These are phyloP conservation scores for Harpegnathos saltator DNA, from an alignment of 1,140 invertebrate species.

Conservation along the genomic window DNA sequence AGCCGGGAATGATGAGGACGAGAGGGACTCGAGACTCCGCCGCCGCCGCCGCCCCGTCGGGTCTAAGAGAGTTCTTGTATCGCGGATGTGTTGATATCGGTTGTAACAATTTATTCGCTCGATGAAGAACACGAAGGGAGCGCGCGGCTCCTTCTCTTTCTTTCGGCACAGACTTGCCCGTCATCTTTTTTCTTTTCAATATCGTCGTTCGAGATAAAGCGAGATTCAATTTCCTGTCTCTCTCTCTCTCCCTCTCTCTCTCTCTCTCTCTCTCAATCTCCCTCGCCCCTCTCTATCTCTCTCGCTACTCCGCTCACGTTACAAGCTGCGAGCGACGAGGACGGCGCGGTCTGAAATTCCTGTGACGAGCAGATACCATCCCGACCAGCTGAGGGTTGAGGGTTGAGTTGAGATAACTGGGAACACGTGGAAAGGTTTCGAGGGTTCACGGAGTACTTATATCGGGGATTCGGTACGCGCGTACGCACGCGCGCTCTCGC, in stretches of 20 bases:
- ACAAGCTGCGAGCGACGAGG: slow-evolving; percentile 20
- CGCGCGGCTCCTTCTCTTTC: slow-evolving; percentile 72
- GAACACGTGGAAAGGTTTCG: slow-evolving; percentile 61
- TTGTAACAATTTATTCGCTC: slow-evolving; percentile 81
- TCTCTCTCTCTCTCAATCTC: slow-evolving; percentile 76
- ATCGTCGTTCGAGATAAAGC: slow-evolving; percentile 77
- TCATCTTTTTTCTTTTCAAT: slow-evolving; percentile 70
- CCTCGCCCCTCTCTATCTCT: slow-evolving; percentile 70
- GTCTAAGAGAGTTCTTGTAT: slow-evolving; percentile 48
- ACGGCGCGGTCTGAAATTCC: slow-evolving; percentile 71
- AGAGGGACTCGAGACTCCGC: background rate
- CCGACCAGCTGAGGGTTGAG: slow-evolving; percentile 6
- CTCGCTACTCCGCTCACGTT: slow-evolving; percentile 63
- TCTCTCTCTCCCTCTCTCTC: slow-evolving; percentile 71
- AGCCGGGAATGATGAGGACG: slow-evolving; percentile 29
- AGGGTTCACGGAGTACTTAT: slow-evolving; percentile 45
- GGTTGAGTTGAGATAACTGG: slow-evolving; percentile 64
- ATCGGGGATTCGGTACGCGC: slow-evolving; percentile 44
- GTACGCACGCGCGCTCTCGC: background rate
- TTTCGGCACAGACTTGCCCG: slow-evolving; percentile 40
- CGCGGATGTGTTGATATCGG: slow-evolving; percentile 70
- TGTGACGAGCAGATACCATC: slow-evolving; percentile 68
- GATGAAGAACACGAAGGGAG: slow-evolving; percentile 70
- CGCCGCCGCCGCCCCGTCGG: no score
- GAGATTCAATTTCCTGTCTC: slow-evolving; percentile 83